These are phyloP conservation scores for Mimumesa dahlbomi DNA, from an alignment of 2,888 invertebrate genomes.

Conservation along the genomic window DNA sequence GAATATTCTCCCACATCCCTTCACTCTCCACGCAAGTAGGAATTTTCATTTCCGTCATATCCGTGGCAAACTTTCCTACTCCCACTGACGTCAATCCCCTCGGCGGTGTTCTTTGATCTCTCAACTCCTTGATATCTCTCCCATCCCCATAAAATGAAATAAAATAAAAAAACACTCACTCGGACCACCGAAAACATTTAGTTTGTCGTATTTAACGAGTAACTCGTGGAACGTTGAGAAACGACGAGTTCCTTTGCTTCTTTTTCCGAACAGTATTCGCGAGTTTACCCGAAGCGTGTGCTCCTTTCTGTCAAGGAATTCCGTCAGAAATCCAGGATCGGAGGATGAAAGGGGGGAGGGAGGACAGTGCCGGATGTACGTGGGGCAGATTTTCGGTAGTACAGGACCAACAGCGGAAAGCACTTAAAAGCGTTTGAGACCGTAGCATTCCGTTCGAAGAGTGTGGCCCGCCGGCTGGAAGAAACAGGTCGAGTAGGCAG, in stretches of 20 bases:
- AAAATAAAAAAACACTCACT: too few relatives aligned
- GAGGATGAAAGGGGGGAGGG: too few relatives aligned
- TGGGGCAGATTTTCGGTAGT: constrained; percentile 50
- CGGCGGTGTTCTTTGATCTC: constrained; percentile 23
- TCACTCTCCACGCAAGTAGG: too few relatives aligned
- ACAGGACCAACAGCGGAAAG: constrained; percentile 66
- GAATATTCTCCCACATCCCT: too few relatives aligned
- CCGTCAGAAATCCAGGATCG: constrained; percentile 6
- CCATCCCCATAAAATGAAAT: constrained; percentile 18
- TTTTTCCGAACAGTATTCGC: constrained; percentile 11
- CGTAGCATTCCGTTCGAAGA: constrained; percentile 36
- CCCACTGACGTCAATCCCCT: too few relatives aligned
- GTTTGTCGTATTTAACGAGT: too few relatives aligned
- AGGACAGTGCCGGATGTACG: constrained; percentile 1
- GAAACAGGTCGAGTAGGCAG: constrained; percentile 15
- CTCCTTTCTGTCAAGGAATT: constrained; percentile 29
- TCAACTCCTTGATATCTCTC: neutral
- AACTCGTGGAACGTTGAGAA: too few relatives aligned
- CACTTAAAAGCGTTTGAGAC: constrained; percentile 69
- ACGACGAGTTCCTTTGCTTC: neutral
- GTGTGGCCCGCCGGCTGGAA: constrained; percentile 44
- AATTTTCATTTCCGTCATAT: too few relatives aligned
- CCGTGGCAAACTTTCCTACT: too few relatives aligned
- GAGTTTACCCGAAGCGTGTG: constrained; percentile 18
- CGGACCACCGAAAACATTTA: neutral